Percentiles rank a stretch among this genome's conserved stretches.
phyloP scores from a whole-genome alignment of 2,113 vertebrate species.

The Columba livia region DNA sequence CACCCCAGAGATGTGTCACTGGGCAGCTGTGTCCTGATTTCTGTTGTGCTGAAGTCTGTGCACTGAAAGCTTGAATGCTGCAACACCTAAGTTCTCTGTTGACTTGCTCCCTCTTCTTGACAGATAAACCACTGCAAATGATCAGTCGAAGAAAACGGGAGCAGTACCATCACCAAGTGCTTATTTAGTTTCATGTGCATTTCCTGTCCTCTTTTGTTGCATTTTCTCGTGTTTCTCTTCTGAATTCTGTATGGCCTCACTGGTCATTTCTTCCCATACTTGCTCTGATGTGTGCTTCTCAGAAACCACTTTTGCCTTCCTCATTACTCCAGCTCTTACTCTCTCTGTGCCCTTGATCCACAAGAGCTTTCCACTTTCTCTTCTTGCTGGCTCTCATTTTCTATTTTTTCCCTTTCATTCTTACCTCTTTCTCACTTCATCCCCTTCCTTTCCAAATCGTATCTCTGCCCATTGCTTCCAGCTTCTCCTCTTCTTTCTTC shows the following conservation, averaged over 20 bases:
- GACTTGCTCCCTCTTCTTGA: background rate
- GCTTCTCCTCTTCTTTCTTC: background rate
- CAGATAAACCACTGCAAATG: background rate
- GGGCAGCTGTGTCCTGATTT: background rate
- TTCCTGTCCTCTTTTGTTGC: background rate
- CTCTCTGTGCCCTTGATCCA: background rate
- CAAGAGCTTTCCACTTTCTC: background rate
- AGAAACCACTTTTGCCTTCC: background rate
- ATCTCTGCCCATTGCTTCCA: background rate
- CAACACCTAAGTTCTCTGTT: background rate
- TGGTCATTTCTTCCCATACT: background rate
- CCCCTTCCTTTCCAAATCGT: background rate
- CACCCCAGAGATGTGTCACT: rapidly evolving
- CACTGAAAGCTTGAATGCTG: background rate
- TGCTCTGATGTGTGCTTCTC: background rate
- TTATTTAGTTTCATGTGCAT: background rate
- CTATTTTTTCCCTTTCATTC: background rate
- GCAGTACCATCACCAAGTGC: background rate
- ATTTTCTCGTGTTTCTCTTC: background rate
- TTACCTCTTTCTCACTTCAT: background rate
- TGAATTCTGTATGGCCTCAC: background rate
- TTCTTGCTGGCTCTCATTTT: rapidly evolving
- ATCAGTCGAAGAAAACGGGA: background rate
- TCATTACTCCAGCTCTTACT: background rate
- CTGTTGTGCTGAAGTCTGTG: background rate